Base-by-base conservation (phyloP, 2,797 vertebrate genomes). In the Hoplostethus mediterraneus region DNA sequence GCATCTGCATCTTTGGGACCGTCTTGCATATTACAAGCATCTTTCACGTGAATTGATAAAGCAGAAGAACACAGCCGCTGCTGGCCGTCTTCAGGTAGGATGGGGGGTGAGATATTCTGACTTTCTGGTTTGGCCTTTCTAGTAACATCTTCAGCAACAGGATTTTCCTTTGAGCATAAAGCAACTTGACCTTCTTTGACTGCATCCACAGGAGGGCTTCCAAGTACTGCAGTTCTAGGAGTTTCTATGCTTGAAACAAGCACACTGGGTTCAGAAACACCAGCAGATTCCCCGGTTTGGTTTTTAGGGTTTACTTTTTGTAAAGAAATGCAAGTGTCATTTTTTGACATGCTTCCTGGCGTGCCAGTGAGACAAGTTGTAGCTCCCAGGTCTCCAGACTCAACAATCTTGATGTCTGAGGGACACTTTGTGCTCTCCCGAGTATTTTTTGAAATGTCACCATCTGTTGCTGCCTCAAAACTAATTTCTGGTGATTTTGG, bases 1-100 rank as follows among this genome's bases (percentile, higher is more conserved):
- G 84, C 52, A 4, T 94, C 92, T 12, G 86, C 55, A 58, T 92
- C 89, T 77, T 87, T 80, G 40, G 66, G 58, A 58, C 72, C 25
- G n/a, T 77, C 66, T 51, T 68, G 62, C 17, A 21, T 30, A 13
- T 2, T 10, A 44, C 14, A 38, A n/a, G 12, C 0, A 17, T 67
- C 76, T 52, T 77, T 80, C 48, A 79, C 42, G 0, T 33, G n/a
- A 44, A 16, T 25, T 30, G 71, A n/a, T 16, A 77, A 76, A 33
- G 73, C 66, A n/a, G 80, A 47, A n/a, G 60, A 67, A 25, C 66
- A 28, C 7, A 7, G 66, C 11, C 25, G 61, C 44, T 80, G 48
- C 7, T 52, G 67, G 70, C 17, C 49, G 33, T 31, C 36, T 6
- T 56, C 60, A 38, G 66, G 70, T 45, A 67, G 71, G 49, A 54